Percentiles rank a stretch among this genome's conserved stretches.
Evolutionary conservation across 2,113 vertebrate species (phyloP).

Genomic region (Pterocles orientalis): DNA sequence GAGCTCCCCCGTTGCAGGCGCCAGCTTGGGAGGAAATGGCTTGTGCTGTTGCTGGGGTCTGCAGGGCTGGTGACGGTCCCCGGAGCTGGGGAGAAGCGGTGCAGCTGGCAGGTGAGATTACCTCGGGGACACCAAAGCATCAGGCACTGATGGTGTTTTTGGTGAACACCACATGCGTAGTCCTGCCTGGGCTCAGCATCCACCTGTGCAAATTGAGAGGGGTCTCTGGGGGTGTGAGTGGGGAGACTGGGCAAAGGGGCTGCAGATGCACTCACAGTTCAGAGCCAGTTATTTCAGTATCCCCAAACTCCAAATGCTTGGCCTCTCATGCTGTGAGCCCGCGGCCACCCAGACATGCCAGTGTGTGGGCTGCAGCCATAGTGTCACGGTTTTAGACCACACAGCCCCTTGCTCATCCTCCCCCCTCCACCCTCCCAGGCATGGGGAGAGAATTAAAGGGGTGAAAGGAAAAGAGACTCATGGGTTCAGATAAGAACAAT

Average conservation of each 20-base stretch:
- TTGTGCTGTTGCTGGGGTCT: neutral
- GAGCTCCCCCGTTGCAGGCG: neutral
- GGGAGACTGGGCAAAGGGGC: neutral
- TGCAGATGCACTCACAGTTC: neutral
- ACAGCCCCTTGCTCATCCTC: too few species aligned
- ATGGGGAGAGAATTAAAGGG: too few species aligned
- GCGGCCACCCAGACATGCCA: rapidly evolving
- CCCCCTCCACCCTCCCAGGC: too few species aligned
- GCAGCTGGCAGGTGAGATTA: neutral
- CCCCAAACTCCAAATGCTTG: neutral
- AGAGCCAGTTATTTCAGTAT: neutral
- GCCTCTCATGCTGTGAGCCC: neutral
- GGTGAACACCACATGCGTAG: rapidly evolving
- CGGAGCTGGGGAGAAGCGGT: neutral
- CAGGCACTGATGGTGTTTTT: rapidly evolving
- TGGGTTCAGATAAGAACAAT: too few species aligned
- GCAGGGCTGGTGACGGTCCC: rapidly evolving
- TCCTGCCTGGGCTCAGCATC: neutral
- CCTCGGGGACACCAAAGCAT: neutral
- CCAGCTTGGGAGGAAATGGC: neutral
- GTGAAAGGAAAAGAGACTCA: too few species aligned
- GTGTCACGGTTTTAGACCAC: too few species aligned
- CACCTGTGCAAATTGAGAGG: neutral
- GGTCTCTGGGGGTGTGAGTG: rapidly evolving
- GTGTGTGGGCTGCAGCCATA: rapidly evolving